Percentiles rank a stretch among this genome's conserved stretches.
Conservation (phyloP, 2,888 invertebrate genomes). For the Drosophila eohydei region DNA sequence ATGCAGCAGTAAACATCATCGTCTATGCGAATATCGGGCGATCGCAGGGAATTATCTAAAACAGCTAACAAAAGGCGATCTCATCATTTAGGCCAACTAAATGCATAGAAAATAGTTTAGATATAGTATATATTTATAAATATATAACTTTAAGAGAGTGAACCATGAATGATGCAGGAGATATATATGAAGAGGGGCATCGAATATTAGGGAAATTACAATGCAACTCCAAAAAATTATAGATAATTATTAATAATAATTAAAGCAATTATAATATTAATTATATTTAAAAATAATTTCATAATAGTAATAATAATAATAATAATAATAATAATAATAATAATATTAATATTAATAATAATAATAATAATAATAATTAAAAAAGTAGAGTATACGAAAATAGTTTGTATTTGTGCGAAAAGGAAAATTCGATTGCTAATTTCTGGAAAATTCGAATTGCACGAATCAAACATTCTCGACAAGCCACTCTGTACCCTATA, state of each 20-base stretch:
- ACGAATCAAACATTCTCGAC: background rate
- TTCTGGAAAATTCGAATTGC: slow-evolving; percentile 11
- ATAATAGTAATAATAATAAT: background rate
- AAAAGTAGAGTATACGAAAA: background rate
- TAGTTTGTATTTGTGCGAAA: background rate
- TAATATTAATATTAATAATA: background rate
- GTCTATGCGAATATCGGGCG: slow-evolving; percentile 22
- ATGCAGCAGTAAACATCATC: slow-evolving; percentile 17
- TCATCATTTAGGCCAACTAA: slow-evolving; percentile 39
- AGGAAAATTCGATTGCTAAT: background rate
- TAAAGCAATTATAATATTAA: too few species aligned
- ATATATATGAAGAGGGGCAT: background rate
- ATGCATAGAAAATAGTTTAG: slow-evolving; percentile 15
- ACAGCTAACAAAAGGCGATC: slow-evolving; percentile 14
- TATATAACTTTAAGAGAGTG: background rate
- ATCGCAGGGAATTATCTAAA: slow-evolving; percentile 37
- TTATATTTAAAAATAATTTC: background rate
- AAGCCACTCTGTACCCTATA: background rate
- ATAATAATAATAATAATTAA: background rate
- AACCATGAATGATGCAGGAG: background rate
- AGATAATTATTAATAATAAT: background rate
- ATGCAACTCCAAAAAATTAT: background rate
- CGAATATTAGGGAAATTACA: background rate
- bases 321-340: too few species aligned
- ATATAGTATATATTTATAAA: background rate